These are phyloP conservation scores for Orientallactaga sibirica DNA, from an alignment of 2,797 vertebrate genomes.

Conservation along the genomic window DNA sequence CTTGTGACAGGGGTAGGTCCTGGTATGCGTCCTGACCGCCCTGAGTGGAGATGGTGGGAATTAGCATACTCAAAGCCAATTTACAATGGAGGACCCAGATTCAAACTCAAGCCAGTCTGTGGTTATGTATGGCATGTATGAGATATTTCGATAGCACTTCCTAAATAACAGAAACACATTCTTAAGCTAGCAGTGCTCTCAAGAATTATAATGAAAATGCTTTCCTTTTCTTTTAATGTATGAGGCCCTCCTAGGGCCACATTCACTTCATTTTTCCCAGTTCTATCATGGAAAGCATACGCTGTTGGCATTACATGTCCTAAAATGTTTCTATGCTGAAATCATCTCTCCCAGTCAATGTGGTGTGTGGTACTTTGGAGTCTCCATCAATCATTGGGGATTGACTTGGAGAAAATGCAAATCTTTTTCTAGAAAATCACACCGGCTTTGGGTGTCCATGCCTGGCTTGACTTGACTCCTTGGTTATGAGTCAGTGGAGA, in stretches of 20 bases:
- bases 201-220: neutral
- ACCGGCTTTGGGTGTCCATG: neutral
- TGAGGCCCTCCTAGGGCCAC: neutral
- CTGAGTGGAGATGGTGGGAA: neutral
- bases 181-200: neutral
- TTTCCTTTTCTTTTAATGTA: slow-evolving; percentile 15
- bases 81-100: neutral
- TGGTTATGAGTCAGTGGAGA: neutral
- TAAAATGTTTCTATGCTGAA: slow-evolving; percentile 64
- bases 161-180: slow-evolving; percentile 12
- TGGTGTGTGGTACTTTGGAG: slow-evolving; percentile 30
- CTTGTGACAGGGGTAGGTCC: neutral
- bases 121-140: neutral
- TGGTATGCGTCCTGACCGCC: neutral
- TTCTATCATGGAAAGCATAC: slow-evolving; percentile 17
- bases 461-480: neutral
- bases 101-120: neutral
- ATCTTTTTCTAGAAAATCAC: slow-evolving; percentile 41
- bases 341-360: slow-evolving; percentile 53
- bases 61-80: neutral
- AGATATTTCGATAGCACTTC: neutral
- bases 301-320: slow-evolving; percentile 44
- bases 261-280: slow-evolving; percentile 21
- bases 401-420: slow-evolving; percentile 42
- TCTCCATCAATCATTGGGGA: slow-evolving; percentile 54